Conservation (phyloP, 2,113 vertebrate species). For the Zosterops lateralis region DNA sequence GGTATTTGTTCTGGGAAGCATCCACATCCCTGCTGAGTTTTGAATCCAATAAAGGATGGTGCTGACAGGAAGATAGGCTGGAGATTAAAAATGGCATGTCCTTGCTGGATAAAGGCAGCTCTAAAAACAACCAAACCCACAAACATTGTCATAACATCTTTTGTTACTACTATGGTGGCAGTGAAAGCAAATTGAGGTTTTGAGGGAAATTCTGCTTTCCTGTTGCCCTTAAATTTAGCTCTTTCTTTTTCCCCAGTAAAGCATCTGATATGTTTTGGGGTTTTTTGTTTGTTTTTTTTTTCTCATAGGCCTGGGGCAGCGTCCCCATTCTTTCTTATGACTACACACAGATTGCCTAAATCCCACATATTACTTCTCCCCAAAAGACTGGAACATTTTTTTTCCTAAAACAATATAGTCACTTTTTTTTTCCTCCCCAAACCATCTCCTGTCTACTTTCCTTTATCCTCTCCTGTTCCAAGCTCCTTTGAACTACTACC, state of each 20-base stretch:
- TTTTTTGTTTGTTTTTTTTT: background rate
- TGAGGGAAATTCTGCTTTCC: background rate
- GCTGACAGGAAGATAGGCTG: background rate
- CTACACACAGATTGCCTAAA: background rate
- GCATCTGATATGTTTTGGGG: background rate
- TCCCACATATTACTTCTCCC: background rate
- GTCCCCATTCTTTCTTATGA: background rate
- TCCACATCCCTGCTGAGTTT: background rate
- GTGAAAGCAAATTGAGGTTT: background rate
- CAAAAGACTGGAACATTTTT: background rate
- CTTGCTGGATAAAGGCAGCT: background rate
- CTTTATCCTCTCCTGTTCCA: background rate
- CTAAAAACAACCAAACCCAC: background rate
- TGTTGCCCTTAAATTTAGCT: background rate
- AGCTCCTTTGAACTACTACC: background rate
- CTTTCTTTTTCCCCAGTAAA: background rate
- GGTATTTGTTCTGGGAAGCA: background rate
- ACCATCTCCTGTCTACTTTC: background rate
- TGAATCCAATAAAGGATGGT: background rate
- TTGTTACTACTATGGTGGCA: background rate
- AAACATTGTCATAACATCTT: background rate
- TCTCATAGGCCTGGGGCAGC: background rate
- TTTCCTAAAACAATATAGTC: background rate
- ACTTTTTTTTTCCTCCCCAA: no score
- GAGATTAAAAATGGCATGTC: background rate